Conservation (phyloP, 2,113 vertebrate species). For the Perca flavescens region DNA sequence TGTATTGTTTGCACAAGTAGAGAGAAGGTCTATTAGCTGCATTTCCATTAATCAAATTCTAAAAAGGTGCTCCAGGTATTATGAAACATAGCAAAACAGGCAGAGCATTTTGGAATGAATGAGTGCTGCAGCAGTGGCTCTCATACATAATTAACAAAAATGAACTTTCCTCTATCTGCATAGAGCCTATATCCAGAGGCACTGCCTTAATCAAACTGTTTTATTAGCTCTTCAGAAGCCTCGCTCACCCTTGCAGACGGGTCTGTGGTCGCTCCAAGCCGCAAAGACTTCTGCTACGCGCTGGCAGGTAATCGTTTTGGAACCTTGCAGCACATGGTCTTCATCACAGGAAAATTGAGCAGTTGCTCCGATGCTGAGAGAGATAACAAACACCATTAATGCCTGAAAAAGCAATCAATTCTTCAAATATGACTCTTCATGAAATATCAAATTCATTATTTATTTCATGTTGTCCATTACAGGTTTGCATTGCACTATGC, state of each 20-base stretch:
- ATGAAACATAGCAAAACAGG: constrained; percentile 62
- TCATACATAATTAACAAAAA: constrained; percentile 80
- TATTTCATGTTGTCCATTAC: constrained; percentile 26
- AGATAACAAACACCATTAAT: constrained; percentile 68
- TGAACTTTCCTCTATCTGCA: constrained; percentile 75
- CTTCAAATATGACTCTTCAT: constrained; percentile 42
- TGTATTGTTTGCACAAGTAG: constrained; percentile 66
- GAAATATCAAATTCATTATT: constrained; percentile 46
- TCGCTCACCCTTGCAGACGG: constrained; percentile 95
- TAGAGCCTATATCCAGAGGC: constrained; percentile 70
- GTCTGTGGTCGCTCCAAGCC: constrained; percentile 97
- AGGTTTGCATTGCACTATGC: neutral
- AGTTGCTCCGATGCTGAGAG: constrained; percentile 89
- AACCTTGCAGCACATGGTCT: constrained; percentile 96
- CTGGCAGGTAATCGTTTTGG: constrained; percentile 97
- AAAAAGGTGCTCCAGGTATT: constrained; percentile 72
- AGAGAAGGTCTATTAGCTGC: constrained; percentile 63
- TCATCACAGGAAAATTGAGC: constrained; percentile 96
- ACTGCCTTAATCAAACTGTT: constrained; percentile 76
- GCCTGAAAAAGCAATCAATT: constrained; percentile 57
- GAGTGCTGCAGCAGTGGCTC: constrained; percentile 60
- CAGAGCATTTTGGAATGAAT: constrained; percentile 55
- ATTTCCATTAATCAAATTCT: constrained; percentile 76
- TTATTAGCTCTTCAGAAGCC: constrained; percentile 68
- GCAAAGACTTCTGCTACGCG: constrained; percentile 96